These are phyloP conservation scores for Tenebrosternarchus preto DNA, from an alignment of 2,113 vertebrate species.

Conservation along the genomic window DNA sequence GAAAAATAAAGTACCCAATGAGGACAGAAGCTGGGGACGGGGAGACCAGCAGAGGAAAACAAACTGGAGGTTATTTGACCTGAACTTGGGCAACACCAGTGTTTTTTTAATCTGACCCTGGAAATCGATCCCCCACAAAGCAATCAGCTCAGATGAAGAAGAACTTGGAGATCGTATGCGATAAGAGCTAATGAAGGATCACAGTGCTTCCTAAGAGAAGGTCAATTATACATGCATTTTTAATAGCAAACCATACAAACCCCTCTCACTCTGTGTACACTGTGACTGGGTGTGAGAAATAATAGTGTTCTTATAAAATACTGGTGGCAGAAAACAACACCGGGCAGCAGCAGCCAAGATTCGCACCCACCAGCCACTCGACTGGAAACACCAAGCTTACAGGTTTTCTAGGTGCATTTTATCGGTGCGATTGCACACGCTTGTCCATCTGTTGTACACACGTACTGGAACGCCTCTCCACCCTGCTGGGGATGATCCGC, in stretches of 20 bases:
- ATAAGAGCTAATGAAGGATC: neutral
- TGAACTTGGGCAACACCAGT: constrained; percentile 43
- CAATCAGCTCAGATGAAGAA: constrained; percentile 24
- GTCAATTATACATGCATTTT: neutral
- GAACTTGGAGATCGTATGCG: neutral
- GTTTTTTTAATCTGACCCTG: neutral
- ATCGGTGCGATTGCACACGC: too few relatives aligned
- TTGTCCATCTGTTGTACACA: too few relatives aligned
- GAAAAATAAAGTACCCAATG: constrained; percentile 51
- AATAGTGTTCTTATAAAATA: too few relatives aligned
- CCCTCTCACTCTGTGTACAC: neutral
- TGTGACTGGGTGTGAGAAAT: too few relatives aligned
- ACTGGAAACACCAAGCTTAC: too few relatives aligned
- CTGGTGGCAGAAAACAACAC: too few relatives aligned
- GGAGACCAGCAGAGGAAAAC: neutral
- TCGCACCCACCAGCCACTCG: too few relatives aligned
- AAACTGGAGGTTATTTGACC: neutral
- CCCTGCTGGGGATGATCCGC: too few relatives aligned
- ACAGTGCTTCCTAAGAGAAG: neutral
- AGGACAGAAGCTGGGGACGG: constrained; percentile 21
- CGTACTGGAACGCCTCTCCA: too few relatives aligned
- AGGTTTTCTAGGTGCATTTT: too few relatives aligned
- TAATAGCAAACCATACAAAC: neutral
- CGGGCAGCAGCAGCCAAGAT: too few relatives aligned
- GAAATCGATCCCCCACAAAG: neutral